Evolutionary conservation across 2,888 invertebrate genomes (phyloP).

Genomic region (Scaptomyza caliginosa): DNA sequence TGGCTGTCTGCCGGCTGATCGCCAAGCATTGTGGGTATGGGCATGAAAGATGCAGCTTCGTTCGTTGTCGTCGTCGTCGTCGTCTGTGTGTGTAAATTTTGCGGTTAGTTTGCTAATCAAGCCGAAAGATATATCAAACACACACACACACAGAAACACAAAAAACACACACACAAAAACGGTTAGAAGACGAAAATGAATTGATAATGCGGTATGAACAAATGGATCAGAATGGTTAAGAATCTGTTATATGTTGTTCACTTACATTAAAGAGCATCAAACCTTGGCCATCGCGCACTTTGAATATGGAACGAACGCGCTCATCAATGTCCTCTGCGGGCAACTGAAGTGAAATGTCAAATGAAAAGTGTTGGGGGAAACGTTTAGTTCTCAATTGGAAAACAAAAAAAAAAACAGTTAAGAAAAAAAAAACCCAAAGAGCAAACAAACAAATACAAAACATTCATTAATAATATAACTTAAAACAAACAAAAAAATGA

Average conservation of each 20-base stretch:
- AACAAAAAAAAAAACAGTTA: not conserved
- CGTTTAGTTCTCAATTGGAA: conserved; percentile 43
- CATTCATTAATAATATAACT: conserved; percentile 1
- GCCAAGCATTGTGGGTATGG: conserved; percentile 56
- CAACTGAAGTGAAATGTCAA: conserved; percentile 61
- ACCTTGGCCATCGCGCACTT: conserved; percentile 48
- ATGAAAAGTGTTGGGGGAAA: conserved; percentile 42
- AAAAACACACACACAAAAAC: conserved; percentile 49
- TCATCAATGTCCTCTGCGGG: conserved; percentile 47
- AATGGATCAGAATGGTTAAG: not conserved
- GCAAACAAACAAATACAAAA: conserved; percentile 8
- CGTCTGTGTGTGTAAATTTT: conserved; percentile 67
- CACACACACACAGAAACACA: conserved; percentile 48
- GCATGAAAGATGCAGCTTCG: conserved; percentile 67
- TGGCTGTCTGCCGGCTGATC: conserved; percentile 38
- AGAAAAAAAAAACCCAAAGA: conserved; percentile 5
- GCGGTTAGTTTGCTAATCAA: conserved; percentile 48
- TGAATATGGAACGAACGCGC: conserved; percentile 53
- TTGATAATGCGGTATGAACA: conserved; percentile 1
- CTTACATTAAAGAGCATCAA: conserved; percentile 68
- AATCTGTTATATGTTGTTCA: conserved; percentile 14
- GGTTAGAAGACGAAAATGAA: conserved; percentile 21
- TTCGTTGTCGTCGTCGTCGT: conserved; percentile 46
- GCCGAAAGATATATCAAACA: conserved; percentile 33
- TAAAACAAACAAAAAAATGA: not conserved